Base-by-base conservation (phyloP, 2,888 invertebrate genomes). In the Cyrtodaria siliqua region DNA sequence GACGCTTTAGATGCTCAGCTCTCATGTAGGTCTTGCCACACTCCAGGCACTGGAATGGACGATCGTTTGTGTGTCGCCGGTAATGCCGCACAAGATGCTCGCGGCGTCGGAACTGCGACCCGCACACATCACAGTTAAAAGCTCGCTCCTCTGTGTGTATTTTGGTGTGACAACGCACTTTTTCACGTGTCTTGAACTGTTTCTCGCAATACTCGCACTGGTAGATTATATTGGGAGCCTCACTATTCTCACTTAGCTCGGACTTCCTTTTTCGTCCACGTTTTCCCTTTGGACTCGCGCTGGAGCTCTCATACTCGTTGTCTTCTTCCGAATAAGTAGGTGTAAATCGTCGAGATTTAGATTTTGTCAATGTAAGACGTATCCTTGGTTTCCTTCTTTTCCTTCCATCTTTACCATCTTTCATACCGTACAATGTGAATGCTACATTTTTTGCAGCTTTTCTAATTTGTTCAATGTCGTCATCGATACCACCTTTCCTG, bases 11-110 rank as follows among this genome's bases (percentile, higher is more conserved):
- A 77, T 86, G 85, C 64, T 86, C 85, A 9, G 77, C 73, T 24
- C 85, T 59, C 73, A 82, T 82, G 60, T 84, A 86, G 3, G 72
- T 66, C 52, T 82, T 82, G 4, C 79, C 74, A 68, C 85, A 86
- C 27, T 78, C 68, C 3, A 75, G 29, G 68, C 85, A 86, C 20
- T 64, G 60, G 47, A 78, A 81, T 1, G 85, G 85, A 4, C 81
- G 73, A 6, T 76, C 77, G 60, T 78, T 79, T 24, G 79, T 74
- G 47, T 86, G 85, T 24, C 79, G 59, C 14, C 81, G 62, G 61
- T 83, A 80, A 60, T 86, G 85, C 9, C 85, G 61, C 2, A 84
- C 66, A 55, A 84, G 79, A 63, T 86, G 85, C 53, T 86, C 85
- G 9, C 84, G 71, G 53, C 83, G 55, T 20, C 80, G 62, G 59